Percentiles rank a stretch among this genome's conserved stretches.
These are phyloP conservation scores for Periparus ater DNA, from an alignment of 2,797 vertebrate genomes.

Conservation along the genomic window DNA sequence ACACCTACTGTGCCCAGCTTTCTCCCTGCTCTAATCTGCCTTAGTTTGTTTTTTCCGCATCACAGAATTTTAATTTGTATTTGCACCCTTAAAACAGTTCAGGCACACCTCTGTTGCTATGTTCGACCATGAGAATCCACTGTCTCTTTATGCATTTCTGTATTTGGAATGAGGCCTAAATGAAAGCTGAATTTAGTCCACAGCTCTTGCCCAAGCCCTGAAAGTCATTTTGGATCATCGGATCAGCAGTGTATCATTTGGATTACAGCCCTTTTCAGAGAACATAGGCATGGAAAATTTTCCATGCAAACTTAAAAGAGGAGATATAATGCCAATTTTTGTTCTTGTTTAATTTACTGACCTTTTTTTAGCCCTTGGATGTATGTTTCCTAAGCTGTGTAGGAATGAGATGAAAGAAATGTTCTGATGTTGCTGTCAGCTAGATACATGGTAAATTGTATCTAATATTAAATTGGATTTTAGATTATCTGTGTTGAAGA, in stretches of 20 bases:
- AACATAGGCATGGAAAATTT: background rate
- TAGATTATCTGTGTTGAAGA: slow-evolving; percentile 12
- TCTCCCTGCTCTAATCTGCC: background rate
- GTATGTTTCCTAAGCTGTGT: background rate
- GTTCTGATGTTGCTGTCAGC: slow-evolving; percentile 19
- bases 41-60: background rate
- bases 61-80: slow-evolving; percentile 6
- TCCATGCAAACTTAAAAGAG: slow-evolving; percentile 32
- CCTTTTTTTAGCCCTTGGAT: slow-evolving; percentile 2
- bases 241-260: background rate
- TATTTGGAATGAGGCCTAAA: background rate
- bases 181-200: background rate
- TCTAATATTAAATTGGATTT: slow-evolving; percentile 25
- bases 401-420: slow-evolving; percentile 35
- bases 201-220: background rate
- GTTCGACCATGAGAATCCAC: background rate
- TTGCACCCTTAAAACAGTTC: background rate
- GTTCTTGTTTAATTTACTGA: slow-evolving; percentile 48
- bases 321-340: slow-evolving; percentile 12
- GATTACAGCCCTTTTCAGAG: slow-evolving; percentile 39
- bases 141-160: background rate
- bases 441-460: background rate
- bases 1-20: background rate
- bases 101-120: background rate
- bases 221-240: background rate